Conservation (phyloP, 2,113 vertebrate species). For the Pelecanus crispus region DNA sequence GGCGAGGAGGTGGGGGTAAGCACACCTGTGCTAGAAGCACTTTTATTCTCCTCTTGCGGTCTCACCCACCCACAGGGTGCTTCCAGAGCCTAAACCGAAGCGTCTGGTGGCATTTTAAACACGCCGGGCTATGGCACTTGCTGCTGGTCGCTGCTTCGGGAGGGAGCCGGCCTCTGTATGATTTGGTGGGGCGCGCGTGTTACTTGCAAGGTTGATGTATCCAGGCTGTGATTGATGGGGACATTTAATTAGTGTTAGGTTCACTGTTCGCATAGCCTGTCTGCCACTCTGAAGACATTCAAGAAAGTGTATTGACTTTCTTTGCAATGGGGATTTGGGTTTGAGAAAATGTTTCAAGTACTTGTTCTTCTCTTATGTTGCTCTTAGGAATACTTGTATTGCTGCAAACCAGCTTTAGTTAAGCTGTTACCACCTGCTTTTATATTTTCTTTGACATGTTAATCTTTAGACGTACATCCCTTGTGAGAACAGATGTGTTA, state of each 20-base stretch:
- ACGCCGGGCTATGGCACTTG: fast-evolving
- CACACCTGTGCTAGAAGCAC: background rate
- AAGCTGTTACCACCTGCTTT: constrained; percentile 74
- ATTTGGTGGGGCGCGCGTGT: background rate
- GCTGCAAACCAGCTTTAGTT: constrained; percentile 63
- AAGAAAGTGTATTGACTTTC: constrained; percentile 15
- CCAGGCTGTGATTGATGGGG: background rate
- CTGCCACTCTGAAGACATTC: constrained; percentile 23
- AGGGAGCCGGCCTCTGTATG: background rate
- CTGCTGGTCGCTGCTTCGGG: background rate
- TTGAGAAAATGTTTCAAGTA: constrained; percentile 49
- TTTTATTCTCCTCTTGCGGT: fast-evolving
- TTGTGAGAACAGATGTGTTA: constrained; percentile 72
- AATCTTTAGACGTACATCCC: constrained; percentile 68
- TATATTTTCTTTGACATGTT: constrained; percentile 75
- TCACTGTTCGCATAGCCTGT: background rate
- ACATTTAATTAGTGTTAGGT: background rate
- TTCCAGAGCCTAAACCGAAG: background rate
- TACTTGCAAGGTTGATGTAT: background rate
- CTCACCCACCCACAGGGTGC: background rate
- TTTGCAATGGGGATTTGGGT: constrained; percentile 40
- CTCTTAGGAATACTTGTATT: constrained; percentile 69
- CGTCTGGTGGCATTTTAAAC: background rate
- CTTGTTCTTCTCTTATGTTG: constrained; percentile 66
- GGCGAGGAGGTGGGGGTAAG: fast-evolving